Evolutionary conservation across 1,140 invertebrate species (phyloP).

Genomic region (Drosophila triauraria): DNA sequence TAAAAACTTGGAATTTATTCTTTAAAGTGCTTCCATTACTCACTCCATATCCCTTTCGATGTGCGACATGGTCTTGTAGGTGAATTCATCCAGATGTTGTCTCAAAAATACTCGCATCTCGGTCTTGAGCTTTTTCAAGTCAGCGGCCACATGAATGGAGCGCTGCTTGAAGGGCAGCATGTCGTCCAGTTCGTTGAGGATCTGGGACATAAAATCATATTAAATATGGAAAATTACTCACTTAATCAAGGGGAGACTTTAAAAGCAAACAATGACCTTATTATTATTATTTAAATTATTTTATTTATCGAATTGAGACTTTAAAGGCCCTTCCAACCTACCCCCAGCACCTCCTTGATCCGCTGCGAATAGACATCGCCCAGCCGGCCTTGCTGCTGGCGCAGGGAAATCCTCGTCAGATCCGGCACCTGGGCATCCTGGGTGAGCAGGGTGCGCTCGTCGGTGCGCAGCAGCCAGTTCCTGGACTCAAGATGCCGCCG

Average conservation of each 20-base stretch:
- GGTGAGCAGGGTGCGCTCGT: conserved; percentile 82
- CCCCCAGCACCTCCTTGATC: conserved; percentile 85
- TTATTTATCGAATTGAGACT: too few species aligned
- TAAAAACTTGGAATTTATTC: not conserved
- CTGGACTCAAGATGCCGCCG: conserved; percentile 84
- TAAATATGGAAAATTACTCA: too few species aligned
- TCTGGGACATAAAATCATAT: conserved; percentile 36
- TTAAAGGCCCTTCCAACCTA: conserved; percentile 34
- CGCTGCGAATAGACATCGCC: conserved; percentile 81
- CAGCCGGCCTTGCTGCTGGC: conserved; percentile 73
- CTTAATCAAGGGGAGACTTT: too few species aligned
- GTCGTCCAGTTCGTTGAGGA: conserved; percentile 77
- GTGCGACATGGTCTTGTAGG: conserved; percentile 83
- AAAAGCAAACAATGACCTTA: too few species aligned
- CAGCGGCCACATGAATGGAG: conserved; percentile 51
- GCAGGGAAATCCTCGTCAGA: conserved; percentile 68
- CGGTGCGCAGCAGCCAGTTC: conserved; percentile 83
- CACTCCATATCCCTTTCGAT: conserved; percentile 84
- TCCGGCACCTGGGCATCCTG: conserved; percentile 73
- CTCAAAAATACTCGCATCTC: conserved; percentile 75
- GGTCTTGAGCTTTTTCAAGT: conserved; percentile 70
- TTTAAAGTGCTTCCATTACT: not conserved
- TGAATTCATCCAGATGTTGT: conserved; percentile 83
- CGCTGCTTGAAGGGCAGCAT: conserved; percentile 56
- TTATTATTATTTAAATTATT: too few species aligned